These are phyloP conservation scores for Gallinago paraguaiae DNA, from an alignment of 2,113 vertebrate genomes.

Conservation along the genomic window DNA sequence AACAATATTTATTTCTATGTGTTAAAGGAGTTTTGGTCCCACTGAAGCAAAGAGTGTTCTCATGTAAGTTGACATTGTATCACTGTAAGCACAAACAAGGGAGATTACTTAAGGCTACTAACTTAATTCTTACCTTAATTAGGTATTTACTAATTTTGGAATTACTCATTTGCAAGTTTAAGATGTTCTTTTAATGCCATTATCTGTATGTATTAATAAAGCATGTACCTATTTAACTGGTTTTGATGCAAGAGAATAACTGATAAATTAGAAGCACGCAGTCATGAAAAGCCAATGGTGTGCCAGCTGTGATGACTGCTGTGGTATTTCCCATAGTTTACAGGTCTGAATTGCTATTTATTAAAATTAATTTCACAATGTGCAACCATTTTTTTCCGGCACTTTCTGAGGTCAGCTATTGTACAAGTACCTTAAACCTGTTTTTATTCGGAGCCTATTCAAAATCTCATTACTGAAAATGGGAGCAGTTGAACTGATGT, in stretches of 20 bases:
- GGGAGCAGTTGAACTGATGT: background rate
- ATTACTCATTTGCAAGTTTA: background rate
- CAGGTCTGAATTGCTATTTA: background rate
- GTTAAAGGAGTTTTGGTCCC: background rate
- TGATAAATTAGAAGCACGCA: background rate
- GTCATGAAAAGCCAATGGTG: background rate
- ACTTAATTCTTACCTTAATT: background rate
- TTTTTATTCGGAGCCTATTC: background rate
- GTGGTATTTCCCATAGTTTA: background rate
- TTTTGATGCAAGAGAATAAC: background rate
- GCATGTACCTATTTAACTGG: background rate
- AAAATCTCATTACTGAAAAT: slow-evolving; percentile 24
- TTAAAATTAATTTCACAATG: background rate
- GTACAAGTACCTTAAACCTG: background rate
- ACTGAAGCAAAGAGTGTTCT: background rate
- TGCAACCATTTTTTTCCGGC: background rate
- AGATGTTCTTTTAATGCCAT: background rate
- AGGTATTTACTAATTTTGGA: background rate
- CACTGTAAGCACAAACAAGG: background rate
- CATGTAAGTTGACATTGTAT: too few relatives aligned
- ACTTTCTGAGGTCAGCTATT: background rate
- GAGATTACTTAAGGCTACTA: background rate
- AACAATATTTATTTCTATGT: background rate
- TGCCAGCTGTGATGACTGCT: background rate
- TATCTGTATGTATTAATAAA: background rate